Conservation (phyloP, 2,113 vertebrate genomes). For the Amblyopsis rosae region DNA sequence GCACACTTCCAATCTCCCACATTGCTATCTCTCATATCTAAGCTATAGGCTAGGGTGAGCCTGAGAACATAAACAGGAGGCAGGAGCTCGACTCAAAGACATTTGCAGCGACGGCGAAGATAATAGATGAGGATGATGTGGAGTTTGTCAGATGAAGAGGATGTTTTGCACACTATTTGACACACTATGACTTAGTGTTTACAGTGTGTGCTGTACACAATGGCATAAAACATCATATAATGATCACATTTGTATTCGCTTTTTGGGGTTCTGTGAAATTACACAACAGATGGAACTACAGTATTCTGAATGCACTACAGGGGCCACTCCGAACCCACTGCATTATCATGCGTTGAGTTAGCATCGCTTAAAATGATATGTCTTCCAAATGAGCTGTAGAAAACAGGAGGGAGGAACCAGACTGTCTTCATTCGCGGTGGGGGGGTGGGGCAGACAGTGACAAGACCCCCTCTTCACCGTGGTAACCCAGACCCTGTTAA, state of each 20-base stretch:
- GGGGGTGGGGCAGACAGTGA: conserved; percentile 8
- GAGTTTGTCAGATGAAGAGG: conserved; percentile 27
- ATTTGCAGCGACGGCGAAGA: conserved; percentile 11
- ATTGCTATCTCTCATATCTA: background rate
- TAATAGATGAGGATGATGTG: conserved; percentile 26
- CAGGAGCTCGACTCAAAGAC: conserved; percentile 20
- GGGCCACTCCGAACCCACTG: background rate
- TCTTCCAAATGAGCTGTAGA: conserved; percentile 39
- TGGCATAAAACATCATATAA: background rate
- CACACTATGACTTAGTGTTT: background rate
- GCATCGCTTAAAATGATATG: conserved; percentile 14
- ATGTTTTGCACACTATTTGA: conserved; percentile 11
- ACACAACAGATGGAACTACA: background rate
- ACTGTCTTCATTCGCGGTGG: conserved; percentile 1
- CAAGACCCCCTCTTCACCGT: conserved; percentile 18
- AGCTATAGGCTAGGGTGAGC: conserved; percentile 4
- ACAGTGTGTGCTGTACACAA: background rate
- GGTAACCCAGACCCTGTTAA: conserved; percentile 36
- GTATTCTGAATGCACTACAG: background rate
- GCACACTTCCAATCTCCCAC: conserved; percentile 2
- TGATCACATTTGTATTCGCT: background rate
- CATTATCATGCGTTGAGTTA: conserved; percentile 21
- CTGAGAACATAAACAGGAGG: conserved; percentile 9
- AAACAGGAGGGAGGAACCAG: conserved; percentile 37
- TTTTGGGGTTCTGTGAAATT: background rate